phyloP scores from a whole-genome alignment of 2,888 invertebrate genomes.

The Ectemnius lituratus region DNA sequence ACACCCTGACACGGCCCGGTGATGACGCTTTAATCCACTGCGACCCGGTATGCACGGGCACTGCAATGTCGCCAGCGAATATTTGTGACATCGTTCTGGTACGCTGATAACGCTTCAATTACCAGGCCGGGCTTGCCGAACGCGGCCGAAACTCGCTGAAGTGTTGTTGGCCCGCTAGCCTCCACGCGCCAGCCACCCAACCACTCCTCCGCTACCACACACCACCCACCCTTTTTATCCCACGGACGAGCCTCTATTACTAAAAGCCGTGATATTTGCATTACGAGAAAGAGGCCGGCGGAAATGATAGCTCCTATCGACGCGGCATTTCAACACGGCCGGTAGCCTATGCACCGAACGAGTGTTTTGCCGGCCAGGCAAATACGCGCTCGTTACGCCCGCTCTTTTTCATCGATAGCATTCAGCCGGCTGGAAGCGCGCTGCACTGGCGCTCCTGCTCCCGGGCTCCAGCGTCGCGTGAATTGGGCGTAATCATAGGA shows the following conservation, averaged over 20 bases:
- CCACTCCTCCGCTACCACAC: no score
- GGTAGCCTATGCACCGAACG: no score
- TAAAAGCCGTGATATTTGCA: conserved; percentile 12
- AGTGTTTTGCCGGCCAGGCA: no score
- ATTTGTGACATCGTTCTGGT: conserved; percentile 43
- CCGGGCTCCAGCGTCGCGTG: neutral
- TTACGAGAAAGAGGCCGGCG: neutral
- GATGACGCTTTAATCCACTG: conserved; percentile 60
- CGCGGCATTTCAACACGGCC: neutral
- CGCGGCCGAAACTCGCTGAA: conserved; percentile 11
- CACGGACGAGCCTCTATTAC: neutral
- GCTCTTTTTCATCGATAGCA: no score
- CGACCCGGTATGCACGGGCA: conserved; percentile 14
- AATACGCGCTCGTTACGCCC: no score
- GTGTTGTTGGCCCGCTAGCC: conserved; percentile 10
- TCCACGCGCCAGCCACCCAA: neutral
- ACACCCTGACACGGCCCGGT: conserved; percentile 49
- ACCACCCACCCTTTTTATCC: no score
- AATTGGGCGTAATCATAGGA: neutral
- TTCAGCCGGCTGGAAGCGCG: no score
- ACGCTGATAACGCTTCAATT: conserved; percentile 45
- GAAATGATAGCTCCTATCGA: conserved; percentile 4
- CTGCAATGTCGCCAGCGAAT: conserved; percentile 32
- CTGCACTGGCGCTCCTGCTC: no score
- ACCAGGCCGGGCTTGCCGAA: conserved; percentile 14